Conservation (phyloP, 2,797 vertebrate species). For the Morus bassanus region DNA sequence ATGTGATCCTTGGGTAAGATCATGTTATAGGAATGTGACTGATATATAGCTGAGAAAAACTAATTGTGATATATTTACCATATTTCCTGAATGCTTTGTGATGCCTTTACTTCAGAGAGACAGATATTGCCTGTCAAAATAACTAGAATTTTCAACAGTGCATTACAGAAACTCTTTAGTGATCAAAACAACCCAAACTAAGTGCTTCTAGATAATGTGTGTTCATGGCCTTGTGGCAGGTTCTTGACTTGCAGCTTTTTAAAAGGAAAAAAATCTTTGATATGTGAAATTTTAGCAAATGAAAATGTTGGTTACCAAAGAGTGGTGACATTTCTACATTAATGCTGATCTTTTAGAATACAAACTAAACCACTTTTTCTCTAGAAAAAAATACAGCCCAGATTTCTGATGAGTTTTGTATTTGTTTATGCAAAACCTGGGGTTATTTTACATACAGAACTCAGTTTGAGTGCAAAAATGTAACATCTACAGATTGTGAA, state of each 20-base stretch:
- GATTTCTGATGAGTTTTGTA: neutral
- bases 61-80: neutral
- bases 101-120: neutral
- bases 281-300: neutral
- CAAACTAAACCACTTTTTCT: neutral
- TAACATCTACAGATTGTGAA: neutral
- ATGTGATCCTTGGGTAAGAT: constrained; percentile 88
- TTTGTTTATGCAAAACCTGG: neutral
- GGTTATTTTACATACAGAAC: neutral
- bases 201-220: neutral
- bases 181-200: neutral
- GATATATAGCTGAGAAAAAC: neutral
- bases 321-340: neutral
- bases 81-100: neutral
- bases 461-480: neutral
- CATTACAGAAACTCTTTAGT: neutral
- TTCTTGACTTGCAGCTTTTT: neutral
- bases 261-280: neutral
- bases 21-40: neutral
- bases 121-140: neutral
- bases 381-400: neutral
- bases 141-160: neutral
- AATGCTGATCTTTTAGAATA: neutral
- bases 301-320: neutral
- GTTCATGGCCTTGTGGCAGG: neutral